Evolutionary conservation across 2,797 vertebrate species (phyloP), one percentile per base, ranked within the genome.

Genomic region (Myotis planiceps): DNA sequence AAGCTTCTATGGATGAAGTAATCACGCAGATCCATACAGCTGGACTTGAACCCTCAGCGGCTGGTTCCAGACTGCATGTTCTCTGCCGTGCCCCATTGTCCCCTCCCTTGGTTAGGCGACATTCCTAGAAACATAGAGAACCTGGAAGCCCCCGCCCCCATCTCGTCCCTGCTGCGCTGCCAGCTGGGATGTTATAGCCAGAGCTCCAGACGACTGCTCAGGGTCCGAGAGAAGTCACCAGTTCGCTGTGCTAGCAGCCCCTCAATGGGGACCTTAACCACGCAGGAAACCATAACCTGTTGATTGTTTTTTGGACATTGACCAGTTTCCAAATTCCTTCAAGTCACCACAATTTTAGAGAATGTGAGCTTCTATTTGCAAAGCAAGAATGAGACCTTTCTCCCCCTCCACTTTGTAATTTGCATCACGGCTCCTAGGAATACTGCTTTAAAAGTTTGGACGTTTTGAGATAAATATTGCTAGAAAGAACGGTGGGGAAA

Each of bases 101-200:
- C 71, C 27, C 47, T 80, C 45, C 42, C 91, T 53, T 29, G 23
- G 85, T 88, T 53, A 71, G 94, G 74, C 51, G 6, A 21, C 39
- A 27, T 60, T 86, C 85, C 94, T 80, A 82, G 80, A 90, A 92
- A 86, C 39, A 45, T 18, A 27, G 5, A 53, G 39, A 90, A 88
- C 32, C 53, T 42, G 9, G 27, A 66, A 58, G 80, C n/a, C 55
- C 85, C 9, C 2, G 63, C 65, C 87, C 63, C 84, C 3, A 0
- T 75, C n/a, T 83, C 85, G 29, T 75, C 66, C 76, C 72, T 68
- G 60, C 81, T 49, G 25, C 79, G 32, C 63, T 4, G 60, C 69
- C 91, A 91, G 42, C 78, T 75, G 58, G 68, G 74, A 32, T 82
- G 34, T 72, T 55, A 42, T 13, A 78, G 69, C 55, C 55, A 5